phyloP scores from a whole-genome alignment of 1,140 invertebrate species.

The Brachionus angularis region DNA sequence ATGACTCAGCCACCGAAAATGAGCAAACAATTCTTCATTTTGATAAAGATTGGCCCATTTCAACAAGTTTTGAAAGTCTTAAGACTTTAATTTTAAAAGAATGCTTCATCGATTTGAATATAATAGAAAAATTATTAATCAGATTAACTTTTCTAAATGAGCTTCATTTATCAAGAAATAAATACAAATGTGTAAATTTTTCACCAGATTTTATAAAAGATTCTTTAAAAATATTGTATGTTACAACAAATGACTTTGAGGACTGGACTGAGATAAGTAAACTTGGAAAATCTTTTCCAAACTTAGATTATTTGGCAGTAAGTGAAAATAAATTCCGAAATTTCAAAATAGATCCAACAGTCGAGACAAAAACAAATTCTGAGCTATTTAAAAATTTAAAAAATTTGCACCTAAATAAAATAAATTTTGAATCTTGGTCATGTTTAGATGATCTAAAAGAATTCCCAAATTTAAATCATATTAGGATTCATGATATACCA shows the following conservation, averaged over 20 bases:
- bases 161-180: slow-evolving; percentile 20
- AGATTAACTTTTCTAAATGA: slow-evolving; percentile 8
- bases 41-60: not conserved
- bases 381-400: slow-evolving; percentile 23
- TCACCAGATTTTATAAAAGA: not conserved
- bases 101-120: slow-evolving; percentile 12
- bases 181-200: slow-evolving; percentile 5
- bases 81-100: slow-evolving; percentile 23
- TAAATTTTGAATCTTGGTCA: slow-evolving; percentile 31
- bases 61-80: not conserved
- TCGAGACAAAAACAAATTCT: not conserved
- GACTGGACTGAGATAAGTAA: slow-evolving; percentile 4
- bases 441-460: slow-evolving; percentile 6
- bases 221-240: slow-evolving; percentile 14
- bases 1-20: not conserved
- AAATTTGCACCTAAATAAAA: slow-evolving; percentile 1
- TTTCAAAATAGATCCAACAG: not conserved
- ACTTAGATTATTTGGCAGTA: slow-evolving; percentile 9
- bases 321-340: not conserved
- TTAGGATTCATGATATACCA: slow-evolving; percentile 28
- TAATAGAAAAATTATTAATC: slow-evolving; percentile 5
- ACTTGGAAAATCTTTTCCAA: not conserved
- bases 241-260: slow-evolving; percentile 4
- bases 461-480: slow-evolving; percentile 10
- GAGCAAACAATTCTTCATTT: not conserved